These are phyloP conservation scores for Hydrolagus affinis DNA, from an alignment of 2,113 vertebrate species.

Conservation along the genomic window DNA sequence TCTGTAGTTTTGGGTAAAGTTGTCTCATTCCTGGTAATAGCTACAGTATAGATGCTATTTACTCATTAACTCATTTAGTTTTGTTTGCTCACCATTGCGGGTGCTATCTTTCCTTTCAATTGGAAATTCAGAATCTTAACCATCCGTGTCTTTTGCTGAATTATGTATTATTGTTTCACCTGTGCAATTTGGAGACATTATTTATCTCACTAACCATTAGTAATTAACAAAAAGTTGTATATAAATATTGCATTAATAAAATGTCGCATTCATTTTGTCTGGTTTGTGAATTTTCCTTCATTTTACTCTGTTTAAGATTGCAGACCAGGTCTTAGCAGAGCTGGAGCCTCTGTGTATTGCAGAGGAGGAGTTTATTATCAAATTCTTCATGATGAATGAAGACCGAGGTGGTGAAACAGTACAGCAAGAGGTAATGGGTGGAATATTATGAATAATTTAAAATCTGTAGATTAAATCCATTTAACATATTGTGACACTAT, in stretches of 20 bases:
- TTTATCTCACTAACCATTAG: neutral
- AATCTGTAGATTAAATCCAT: neutral
- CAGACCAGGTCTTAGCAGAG: constrained; percentile 40
- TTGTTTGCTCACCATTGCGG: too few relatives aligned
- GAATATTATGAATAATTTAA: neutral
- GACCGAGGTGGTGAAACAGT: neutral
- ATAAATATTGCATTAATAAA: neutral
- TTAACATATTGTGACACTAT: neutral
- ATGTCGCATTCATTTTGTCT: neutral
- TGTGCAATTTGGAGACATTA: neutral
- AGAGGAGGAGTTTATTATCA: constrained; percentile 42
- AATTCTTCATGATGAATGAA: constrained; percentile 39
- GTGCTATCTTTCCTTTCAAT: too few relatives aligned
- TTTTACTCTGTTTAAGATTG: neutral
- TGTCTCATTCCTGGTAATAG: too few relatives aligned
- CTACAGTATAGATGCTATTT: too few relatives aligned
- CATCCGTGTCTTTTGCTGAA: neutral
- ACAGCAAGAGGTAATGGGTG: neutral
- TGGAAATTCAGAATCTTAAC: too few relatives aligned
- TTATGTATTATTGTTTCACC: neutral
- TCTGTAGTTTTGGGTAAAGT: too few relatives aligned
- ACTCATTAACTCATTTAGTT: too few relatives aligned
- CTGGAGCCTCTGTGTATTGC: constrained; percentile 37
- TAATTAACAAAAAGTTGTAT: neutral
- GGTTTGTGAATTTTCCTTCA: neutral